These are phyloP conservation scores for Epinephelus cyanopodus DNA, from an alignment of 2,113 vertebrate genomes.

Conservation along the genomic window DNA sequence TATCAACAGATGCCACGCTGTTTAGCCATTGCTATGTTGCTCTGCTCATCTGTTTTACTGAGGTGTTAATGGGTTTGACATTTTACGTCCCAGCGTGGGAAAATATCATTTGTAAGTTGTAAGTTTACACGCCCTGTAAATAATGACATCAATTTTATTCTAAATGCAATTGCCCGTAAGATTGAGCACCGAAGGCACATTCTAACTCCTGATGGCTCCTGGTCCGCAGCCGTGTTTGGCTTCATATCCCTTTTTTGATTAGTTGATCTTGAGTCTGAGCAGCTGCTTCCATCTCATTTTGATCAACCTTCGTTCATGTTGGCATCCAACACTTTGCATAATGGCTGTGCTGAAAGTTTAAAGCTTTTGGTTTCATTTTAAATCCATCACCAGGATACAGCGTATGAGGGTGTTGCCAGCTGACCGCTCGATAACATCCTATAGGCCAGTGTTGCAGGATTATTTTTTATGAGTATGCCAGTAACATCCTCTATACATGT, in stretches of 20 bases:
- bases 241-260: background rate
- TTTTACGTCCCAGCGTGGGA: slow-evolving; percentile 31
- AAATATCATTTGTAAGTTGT: slow-evolving; percentile 31
- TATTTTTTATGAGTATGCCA: too few species aligned
- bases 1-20: slow-evolving; percentile 5
- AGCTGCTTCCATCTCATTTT: background rate
- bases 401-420: background rate
- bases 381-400: background rate
- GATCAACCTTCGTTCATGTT: background rate
- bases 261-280: slow-evolving; percentile 6
- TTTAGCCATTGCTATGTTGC: slow-evolving; percentile 11
- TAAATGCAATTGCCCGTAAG: slow-evolving; percentile 21
- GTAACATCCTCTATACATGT: background rate
- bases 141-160: slow-evolving; percentile 24
- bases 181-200: background rate
- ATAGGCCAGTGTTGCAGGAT: background rate
- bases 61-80: slow-evolving; percentile 56
- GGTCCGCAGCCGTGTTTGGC: background rate
- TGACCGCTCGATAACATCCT: background rate
- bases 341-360: background rate
- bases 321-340: background rate
- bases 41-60: slow-evolving; percentile 44
- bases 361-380: background rate
- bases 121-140: slow-evolving; percentile 33
- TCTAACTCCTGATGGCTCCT: background rate